Evolutionary conservation across 2,113 vertebrate genomes (phyloP).

Genomic region (Stigmatopora nigra): DNA sequence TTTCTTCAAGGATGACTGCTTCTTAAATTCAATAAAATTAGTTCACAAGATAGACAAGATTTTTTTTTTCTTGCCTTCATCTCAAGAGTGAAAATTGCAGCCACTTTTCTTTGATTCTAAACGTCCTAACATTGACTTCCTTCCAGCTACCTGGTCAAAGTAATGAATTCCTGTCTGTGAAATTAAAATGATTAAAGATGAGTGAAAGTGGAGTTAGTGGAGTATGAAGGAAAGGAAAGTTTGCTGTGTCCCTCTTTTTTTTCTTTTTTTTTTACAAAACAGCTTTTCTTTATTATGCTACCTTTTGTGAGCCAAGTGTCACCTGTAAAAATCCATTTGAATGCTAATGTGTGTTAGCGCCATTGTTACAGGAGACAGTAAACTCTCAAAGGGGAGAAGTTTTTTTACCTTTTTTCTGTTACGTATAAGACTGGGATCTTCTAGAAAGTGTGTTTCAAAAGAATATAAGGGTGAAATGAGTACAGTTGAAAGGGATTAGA

Average conservation of each 20-base stretch:
- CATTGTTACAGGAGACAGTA: conserved; percentile 30
- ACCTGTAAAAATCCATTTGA: conserved; percentile 57
- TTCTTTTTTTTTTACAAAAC: no score
- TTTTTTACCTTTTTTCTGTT: conserved; percentile 3
- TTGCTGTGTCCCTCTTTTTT: conserved; percentile 14
- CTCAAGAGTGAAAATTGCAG: not conserved
- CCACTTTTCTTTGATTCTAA: conserved; percentile 10
- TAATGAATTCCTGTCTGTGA: conserved; percentile 43
- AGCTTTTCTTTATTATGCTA: conserved; percentile 24
- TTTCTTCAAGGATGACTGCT: conserved; percentile 39
- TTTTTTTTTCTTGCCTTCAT: not conserved
- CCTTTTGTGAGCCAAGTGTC: conserved; percentile 46
- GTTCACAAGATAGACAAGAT: conserved; percentile 21
- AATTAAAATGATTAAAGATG: conserved; percentile 40
- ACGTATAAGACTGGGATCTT: conserved; percentile 3
- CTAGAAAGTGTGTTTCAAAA: conserved; percentile 4
- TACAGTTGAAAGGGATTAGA: not conserved
- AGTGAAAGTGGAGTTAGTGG: conserved; percentile 40
- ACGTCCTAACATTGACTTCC: conserved; percentile 11
- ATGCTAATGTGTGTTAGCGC: conserved; percentile 36
- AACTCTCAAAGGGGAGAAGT: conserved; percentile 1
- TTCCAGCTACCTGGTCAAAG: conserved; percentile 39
- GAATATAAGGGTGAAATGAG: no score
- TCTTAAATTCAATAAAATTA: conserved; percentile 32
- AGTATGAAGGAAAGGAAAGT: conserved; percentile 39